Base-by-base conservation (phyloP, 2,113 vertebrate genomes). In the Oophaga pumilio region DNA sequence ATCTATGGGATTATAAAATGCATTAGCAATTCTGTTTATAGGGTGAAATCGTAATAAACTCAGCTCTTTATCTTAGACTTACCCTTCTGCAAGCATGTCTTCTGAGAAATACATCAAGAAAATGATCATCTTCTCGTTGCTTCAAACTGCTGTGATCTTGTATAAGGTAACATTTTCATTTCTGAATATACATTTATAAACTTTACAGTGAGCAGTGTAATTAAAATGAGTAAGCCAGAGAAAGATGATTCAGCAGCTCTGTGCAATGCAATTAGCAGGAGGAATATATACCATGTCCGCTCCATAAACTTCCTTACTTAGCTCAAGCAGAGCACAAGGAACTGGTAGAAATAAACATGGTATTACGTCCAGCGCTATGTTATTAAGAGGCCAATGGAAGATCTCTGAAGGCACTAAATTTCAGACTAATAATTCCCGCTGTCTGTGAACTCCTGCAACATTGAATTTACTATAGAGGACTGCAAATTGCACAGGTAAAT, bases 101-200 rank as follows among this genome's bases (percentile, higher is more conserved):
- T 90, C 86, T 2, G 85, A 85, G 62, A 93, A 94, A 43, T 92
- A 93, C 0, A 0, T 90, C 89, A 95, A 91, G 68, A 84, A 92
- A 89, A 93, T 93, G 91, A 24, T 94, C 90, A 90, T 93, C 79
- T 94, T 95, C 88, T 94, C 91, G 6, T 1, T 94, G 0, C 92
- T 93, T 0, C 95, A 95, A 52, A 0, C 93, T 26, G 89, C 91
- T 0, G 92, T 95, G 83, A 92, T 96, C 20, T 22, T 94, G 64
- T 90, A 95, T 76, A 96, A 96, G 94, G 95, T 96, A 91, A 76
- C 22, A 53, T 69, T 53, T 82, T 50, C 22, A 13, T 50, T 56
- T 68, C 28, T 59, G 52, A 57, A 62, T 80, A 71, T 69, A 77
- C 59, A 62, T 49, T n/a, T 50, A 28, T 74, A 78, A 76, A 78